These are phyloP conservation scores for Pagrus major DNA, from an alignment of 2,113 vertebrate species.

Conservation along the genomic window DNA sequence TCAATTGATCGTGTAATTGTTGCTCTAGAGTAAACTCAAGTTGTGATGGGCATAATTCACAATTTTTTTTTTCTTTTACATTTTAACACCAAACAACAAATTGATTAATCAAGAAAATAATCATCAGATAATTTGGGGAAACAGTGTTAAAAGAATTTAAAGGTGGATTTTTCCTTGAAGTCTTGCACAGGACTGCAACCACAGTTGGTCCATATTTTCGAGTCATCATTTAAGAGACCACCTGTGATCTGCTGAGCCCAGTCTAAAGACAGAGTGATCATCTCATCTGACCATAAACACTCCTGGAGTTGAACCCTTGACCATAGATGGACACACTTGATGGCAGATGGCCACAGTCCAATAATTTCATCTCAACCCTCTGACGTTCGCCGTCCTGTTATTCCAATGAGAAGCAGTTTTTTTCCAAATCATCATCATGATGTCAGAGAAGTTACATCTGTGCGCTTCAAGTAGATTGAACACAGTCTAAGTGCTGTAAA, in stretches of 20 bases:
- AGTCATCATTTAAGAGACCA: constrained; percentile 28
- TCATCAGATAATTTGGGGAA: neutral
- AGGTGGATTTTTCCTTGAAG: constrained; percentile 57
- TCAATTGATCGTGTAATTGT: too few relatives aligned
- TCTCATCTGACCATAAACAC: constrained; percentile 24
- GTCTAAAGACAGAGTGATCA: neutral
- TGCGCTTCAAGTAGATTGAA: constrained; percentile 77
- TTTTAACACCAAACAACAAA: neutral
- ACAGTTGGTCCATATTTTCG: constrained; percentile 49
- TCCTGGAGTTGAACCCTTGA: constrained; percentile 21
- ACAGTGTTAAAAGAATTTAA: constrained; percentile 29
- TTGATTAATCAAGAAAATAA: neutral
- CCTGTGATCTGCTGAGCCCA: neutral
- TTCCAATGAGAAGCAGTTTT: constrained; percentile 19
- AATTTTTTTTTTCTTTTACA: neutral
- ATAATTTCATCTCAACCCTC: constrained; percentile 18
- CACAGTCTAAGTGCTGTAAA: constrained; percentile 62
- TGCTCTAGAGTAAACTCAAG: too few relatives aligned
- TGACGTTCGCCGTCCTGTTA: constrained; percentile 1
- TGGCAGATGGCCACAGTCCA: constrained; percentile 43
- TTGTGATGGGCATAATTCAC: too few relatives aligned
- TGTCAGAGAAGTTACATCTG: constrained; percentile 50
- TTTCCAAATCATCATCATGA: constrained; percentile 20
- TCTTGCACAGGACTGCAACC: constrained; percentile 50
- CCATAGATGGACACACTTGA: constrained; percentile 33